These are phyloP conservation scores for Corydoras maculifer DNA, from an alignment of 2,113 vertebrate genomes.

Conservation along the genomic window DNA sequence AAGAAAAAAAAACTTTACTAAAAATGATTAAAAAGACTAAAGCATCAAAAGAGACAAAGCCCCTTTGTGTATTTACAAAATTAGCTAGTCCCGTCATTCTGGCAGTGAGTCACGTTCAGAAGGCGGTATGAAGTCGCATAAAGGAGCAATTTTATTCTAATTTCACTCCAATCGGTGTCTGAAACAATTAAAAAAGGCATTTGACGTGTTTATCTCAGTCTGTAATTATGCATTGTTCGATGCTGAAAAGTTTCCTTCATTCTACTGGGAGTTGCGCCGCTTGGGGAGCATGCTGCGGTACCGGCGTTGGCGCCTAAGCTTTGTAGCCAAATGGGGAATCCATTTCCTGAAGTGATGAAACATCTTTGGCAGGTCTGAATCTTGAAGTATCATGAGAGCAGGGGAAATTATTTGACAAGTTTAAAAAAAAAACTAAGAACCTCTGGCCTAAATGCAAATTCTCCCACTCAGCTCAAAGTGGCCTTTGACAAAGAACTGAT, in stretches of 20 bases:
- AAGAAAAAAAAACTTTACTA: slow-evolving; percentile 25
- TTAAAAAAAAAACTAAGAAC: no score
- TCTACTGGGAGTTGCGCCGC: slow-evolving; percentile 21
- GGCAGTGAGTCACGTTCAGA: slow-evolving; percentile 64
- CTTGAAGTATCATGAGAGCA: slow-evolving; percentile 16
- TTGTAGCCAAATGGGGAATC: slow-evolving; percentile 22
- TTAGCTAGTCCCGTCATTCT: slow-evolving; percentile 65
- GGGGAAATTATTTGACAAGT: no score
- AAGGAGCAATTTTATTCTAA: slow-evolving; percentile 62
- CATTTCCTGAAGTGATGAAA: slow-evolving; percentile 28
- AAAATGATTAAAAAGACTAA: slow-evolving; percentile 52
- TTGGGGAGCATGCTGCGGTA: slow-evolving; percentile 8
- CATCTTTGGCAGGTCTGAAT: slow-evolving; percentile 21
- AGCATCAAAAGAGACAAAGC: slow-evolving; percentile 69
- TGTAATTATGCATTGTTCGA: slow-evolving; percentile 51
- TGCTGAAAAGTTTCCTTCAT: slow-evolving; percentile 45
- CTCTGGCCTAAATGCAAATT: no score
- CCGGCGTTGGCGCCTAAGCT: slow-evolving; percentile 18
- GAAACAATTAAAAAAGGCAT: slow-evolving; percentile 57
- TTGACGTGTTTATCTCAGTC: slow-evolving; percentile 56
- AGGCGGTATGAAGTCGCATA: slow-evolving; percentile 56
- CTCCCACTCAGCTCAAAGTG: no score
- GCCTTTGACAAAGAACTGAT: no score
- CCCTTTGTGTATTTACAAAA: slow-evolving; percentile 70
- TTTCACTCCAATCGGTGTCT: slow-evolving; percentile 60